A percentile compares a stretch with the other conserved stretches of the same genome.
Conservation (phyloP, 2,888 invertebrate genomes). For the Agrilus biguttatus region DNA sequence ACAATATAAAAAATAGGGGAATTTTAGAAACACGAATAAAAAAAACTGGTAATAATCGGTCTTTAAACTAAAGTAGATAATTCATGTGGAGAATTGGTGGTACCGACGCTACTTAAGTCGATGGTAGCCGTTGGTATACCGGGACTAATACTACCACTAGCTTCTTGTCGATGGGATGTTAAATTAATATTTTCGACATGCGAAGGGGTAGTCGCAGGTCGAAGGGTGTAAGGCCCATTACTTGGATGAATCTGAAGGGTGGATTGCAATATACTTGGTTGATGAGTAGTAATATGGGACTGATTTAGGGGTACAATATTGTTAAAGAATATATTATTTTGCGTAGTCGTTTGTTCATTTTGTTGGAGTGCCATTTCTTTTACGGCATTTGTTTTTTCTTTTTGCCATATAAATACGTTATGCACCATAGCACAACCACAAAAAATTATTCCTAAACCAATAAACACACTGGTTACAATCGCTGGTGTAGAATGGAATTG, state of each 20-base stretch:
- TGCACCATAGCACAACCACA: constrained; percentile 90
- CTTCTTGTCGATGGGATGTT: constrained; percentile 31
- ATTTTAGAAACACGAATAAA: too few species aligned
- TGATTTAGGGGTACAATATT: constrained; percentile 18
- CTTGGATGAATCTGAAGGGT: constrained; percentile 18
- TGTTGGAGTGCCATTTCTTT: constrained; percentile 37
- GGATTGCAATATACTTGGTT: constrained; percentile 26
- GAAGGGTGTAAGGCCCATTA: constrained; percentile 43
- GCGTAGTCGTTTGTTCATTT: constrained; percentile 15
- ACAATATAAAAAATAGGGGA: too few species aligned
- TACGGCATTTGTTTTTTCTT: constrained; percentile 73
- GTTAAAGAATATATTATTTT: constrained; percentile 24
- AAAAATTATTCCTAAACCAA: constrained; percentile 83
- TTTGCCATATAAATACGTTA: constrained; percentile 89
- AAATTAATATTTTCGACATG: constrained; percentile 22
- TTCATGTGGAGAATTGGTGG: constrained; percentile 49
- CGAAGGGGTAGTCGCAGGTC: constrained; percentile 45
- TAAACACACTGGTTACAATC: constrained; percentile 77
- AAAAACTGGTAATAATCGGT: too few species aligned
- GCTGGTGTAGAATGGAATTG: constrained; percentile 87
- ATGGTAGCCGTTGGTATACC: constrained; percentile 39
- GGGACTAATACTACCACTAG: constrained; percentile 49
- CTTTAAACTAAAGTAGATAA: constrained; percentile 49
- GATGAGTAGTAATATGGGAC: constrained; percentile 25
- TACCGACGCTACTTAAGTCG: constrained; percentile 49